Base-by-base conservation (phyloP, 2,797 vertebrate genomes). In the Pseudotriccus pelzelni region DNA sequence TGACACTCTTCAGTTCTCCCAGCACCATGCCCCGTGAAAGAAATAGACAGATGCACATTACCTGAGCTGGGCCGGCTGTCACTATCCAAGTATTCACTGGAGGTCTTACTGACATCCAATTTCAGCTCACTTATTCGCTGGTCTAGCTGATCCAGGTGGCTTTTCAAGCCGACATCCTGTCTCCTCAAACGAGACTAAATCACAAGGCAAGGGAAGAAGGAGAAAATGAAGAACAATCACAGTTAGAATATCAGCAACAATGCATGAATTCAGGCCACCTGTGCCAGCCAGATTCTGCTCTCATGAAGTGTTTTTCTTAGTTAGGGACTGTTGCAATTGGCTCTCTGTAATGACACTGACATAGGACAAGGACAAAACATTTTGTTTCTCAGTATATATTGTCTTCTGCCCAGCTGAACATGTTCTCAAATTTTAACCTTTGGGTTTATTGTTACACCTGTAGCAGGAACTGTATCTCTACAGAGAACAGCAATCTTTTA, bases 31-130 rank as follows among this genome's bases (percentile, higher is more conserved):
- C 2, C 52, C 53, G 14, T 18, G 30, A 37, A 89, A 90, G 46
- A 89, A 91, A 66, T 1, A 7, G 62, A 32, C 46, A 68, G 56
- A 37, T 4, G 21, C 69, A 60, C 49, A 72, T 97, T 96, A 99
- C 99, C 99, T 97, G 99, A 99, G 97, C 99, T 99, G 78, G 99
- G 99, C 52, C 99, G 98, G 97, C 99, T 99, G 98, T 99, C 99
- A 8, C 98, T 99, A 89, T 99, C 99, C 66, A 98, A 97, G 86
- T 98, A 98, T 81, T 99, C 99, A 7, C 96, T 97, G 72, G 99
- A 98, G 12, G 98, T 97, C 62, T 99, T 98, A 95, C 93, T 97
- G 75, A 98, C 98, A 1, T 99, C 99, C 93, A 99, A 96, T 93
- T 99, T 99, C 69, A 99, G 98, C 93, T 99, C 98, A 22, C 98